Base-by-base conservation (phyloP, 2,113 vertebrate genomes). In the Callocephalon fimbriatum region DNA sequence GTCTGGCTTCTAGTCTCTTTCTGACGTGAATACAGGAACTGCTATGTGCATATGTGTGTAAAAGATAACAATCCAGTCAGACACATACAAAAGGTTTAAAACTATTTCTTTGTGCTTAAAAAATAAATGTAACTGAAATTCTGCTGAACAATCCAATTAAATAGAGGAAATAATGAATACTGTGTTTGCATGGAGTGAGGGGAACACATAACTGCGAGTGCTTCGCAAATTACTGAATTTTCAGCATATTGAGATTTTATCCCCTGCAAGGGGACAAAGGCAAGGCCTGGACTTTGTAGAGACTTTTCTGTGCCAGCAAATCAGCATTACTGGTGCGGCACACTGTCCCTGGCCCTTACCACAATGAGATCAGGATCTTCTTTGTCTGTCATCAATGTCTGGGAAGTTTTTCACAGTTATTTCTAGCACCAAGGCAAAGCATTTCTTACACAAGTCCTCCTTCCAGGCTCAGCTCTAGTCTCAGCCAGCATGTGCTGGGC, bases 281-380 rank as follows among this genome's bases (percentile, higher is more conserved):
- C 56, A 58, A 53, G 59, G 40, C 8, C 16, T 62, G 65, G 42
- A 32, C 22, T 63, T 88, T 42, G 74, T 68, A 81, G 45, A 50
- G 14, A 42, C 23, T 74, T 85, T 62, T 81, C 21, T n/a, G 29
- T 20, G 21, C 35, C 61, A 63, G 56, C 10, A 77, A 50, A 71
- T 74, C 35, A 27, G 15, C 25, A 15, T 62, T 23, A 37, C 27
- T 38, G 18, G 31, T 67, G 65, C 56, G 27, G 31, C 65, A 53
- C 42, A 3, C n/a, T 38, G 38, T 12, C 20, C 19, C 54, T 58
- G 25, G 18, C 50, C 54, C 61, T 85, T 18, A 15, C 10, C 27
- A 11, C 12, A 14, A 20, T 6, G 9, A 25, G 50, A 62, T 9
- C 0, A 0, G 32, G 45, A 77, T n/a, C 18, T 61, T 73, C 58